Evolutionary conservation across 2,113 vertebrate species (phyloP).

Genomic region (Bubo scandiacus): DNA sequence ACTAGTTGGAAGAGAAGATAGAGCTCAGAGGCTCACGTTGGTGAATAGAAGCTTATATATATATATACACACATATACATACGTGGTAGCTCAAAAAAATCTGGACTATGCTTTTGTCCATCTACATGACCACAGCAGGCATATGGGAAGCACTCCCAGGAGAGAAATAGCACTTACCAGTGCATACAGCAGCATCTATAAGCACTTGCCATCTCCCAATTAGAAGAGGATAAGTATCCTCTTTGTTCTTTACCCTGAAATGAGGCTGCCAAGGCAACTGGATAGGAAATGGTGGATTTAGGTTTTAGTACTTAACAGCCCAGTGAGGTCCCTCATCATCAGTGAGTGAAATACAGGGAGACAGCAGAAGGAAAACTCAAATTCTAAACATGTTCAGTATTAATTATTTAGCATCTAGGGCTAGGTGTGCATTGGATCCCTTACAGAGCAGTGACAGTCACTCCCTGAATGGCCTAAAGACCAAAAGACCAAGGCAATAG

Average conservation of each 20-base stretch:
- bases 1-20: neutral
- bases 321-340: neutral
- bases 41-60: neutral
- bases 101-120: fast-evolving
- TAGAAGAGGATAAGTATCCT: neutral
- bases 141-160: neutral
- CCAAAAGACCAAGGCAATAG: neutral
- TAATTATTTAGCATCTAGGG: neutral
- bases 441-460: neutral
- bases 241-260: neutral
- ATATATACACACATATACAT: no score
- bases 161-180: neutral
- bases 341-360: neutral
- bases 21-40: neutral
- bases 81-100: neutral
- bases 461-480: neutral
- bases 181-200: neutral
- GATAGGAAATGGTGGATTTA: neutral
- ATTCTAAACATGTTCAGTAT: neutral
- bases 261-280: neutral
- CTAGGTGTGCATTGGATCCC: neutral
- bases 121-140: neutral
- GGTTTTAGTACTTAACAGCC: neutral
- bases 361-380: neutral
- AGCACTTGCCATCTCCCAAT: neutral